Base-by-base conservation (phyloP, 2,113 vertebrate genomes). In the Pterophyllum scalare region DNA sequence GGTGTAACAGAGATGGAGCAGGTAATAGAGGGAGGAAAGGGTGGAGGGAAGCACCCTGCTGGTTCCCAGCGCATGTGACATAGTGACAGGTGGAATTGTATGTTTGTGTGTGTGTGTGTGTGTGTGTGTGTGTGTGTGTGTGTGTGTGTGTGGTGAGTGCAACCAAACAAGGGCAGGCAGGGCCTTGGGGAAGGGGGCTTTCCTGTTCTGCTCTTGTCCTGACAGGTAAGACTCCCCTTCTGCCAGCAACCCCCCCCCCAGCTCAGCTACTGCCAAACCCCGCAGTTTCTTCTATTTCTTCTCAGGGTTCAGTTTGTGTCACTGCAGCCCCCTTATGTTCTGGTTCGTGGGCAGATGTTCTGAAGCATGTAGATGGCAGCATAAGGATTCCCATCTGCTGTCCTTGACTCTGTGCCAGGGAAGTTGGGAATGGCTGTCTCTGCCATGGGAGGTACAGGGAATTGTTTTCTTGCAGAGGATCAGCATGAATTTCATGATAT, bases 181-280 rank as follows among this genome's bases (percentile, higher is more conserved):
- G 87, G 94, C 93, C 90, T 87, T 88, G 85, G 95, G 75, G 82
- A 88, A 90, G 91, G 86, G 92, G 91, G 86, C 90, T 96, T 93
- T 95, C 95, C 94, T 95, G 93, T 88, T 90, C 78, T 77, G 61
- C 92, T 96, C 95, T 81, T 93, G 95, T 91, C 93, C 93, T 89
- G 94, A 94, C 95, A 96, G 92, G 95, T 94, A 95, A 60, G 26
- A 86, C 14, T 64, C 31, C 65, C 79, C 59, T 81, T 49, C 81
- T 81, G 56, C 61, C 79, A 67, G 20, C 17, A 15, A 77, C 59
- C 87, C 38, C 77, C 38, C 77, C 59, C 75, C 49, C 10, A 31
- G 15, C 72, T 31, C 61, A 83, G 81, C 80, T 82, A 81, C 86
- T 79, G 26, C 62, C 89, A 84, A 67, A 81, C 72, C 65, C 61